Conservation (phyloP, 2,797 vertebrate species). For the Nannoperca obscura region DNA sequence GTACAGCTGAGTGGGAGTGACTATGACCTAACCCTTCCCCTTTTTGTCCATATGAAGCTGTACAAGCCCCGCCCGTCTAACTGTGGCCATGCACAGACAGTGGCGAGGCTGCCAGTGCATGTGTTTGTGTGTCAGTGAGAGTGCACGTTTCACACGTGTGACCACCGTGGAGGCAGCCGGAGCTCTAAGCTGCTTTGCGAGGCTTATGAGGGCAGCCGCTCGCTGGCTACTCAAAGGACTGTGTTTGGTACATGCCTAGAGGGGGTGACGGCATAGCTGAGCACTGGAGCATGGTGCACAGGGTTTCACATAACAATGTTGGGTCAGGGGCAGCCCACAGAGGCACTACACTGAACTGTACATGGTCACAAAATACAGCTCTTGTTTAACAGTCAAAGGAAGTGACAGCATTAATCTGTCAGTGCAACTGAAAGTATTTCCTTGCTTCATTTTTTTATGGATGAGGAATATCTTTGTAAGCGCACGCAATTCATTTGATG, state of each 20-base stretch:
- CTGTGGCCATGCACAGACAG: conserved; percentile 48
- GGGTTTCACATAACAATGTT: conserved; percentile 76
- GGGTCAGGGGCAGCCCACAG: conserved; percentile 67
- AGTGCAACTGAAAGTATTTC: conserved; percentile 26
- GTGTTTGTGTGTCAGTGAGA: conserved; percentile 67
- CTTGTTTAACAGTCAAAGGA: conserved; percentile 51
- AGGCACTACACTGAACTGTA: conserved; percentile 57
- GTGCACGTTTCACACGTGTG: conserved; percentile 84
- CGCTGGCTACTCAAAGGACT: conserved; percentile 68
- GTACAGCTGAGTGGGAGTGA: conserved; percentile 82
- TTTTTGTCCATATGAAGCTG: conserved; percentile 38
- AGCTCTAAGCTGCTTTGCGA: conserved; percentile 81
- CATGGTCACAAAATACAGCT: conserved; percentile 50
- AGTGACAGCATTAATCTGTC: conserved; percentile 49
- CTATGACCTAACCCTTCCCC: conserved; percentile 58
- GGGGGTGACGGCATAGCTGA: conserved; percentile 75
- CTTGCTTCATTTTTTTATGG: conserved; percentile 21
- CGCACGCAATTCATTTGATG: neutral
- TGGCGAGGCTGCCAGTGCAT: conserved; percentile 29
- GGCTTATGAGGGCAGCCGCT: conserved; percentile 78
- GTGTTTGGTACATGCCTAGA: conserved; percentile 72
- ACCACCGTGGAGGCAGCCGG: conserved; percentile 68
- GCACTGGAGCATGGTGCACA: conserved; percentile 70
- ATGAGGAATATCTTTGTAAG: conserved; percentile 11
- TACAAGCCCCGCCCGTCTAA: conserved; percentile 52